These are phyloP conservation scores for Fregetta grallaria DNA, from an alignment of 2,113 vertebrate species.

Conservation along the genomic window DNA sequence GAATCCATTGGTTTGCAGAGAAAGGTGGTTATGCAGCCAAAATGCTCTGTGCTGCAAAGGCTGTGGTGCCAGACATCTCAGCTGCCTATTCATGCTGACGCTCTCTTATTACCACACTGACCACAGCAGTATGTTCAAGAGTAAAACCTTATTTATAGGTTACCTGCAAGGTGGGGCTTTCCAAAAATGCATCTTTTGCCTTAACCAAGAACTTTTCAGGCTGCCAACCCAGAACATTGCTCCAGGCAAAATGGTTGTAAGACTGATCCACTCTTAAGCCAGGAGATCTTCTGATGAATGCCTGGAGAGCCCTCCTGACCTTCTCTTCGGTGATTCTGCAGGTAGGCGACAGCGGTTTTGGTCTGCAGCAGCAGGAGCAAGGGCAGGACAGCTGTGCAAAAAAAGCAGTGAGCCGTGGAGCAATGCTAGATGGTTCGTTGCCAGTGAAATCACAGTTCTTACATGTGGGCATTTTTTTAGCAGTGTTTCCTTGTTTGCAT, in stretches of 20 bases:
- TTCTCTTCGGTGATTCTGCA: not conserved
- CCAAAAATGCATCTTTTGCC: not conserved
- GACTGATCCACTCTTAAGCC: not conserved
- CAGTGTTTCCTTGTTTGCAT: not conserved
- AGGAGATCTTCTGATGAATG: not conserved
- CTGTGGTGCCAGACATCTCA: not conserved
- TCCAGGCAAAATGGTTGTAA: not conserved
- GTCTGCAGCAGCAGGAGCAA: not conserved
- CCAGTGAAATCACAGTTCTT: not conserved
- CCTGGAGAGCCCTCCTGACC: not conserved
- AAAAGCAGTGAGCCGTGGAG: not conserved
- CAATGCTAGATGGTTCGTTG: not conserved
- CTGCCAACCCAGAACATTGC: not conserved
- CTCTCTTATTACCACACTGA: not conserved
- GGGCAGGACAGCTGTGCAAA: not conserved
- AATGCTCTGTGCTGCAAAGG: not conserved
- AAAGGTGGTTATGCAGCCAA: not conserved
- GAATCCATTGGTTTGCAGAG: not conserved
- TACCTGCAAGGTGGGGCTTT: not conserved
- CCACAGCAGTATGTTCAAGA: not conserved
- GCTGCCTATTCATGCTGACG: not conserved
- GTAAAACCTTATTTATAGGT: not conserved
- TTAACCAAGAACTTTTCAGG: not conserved
- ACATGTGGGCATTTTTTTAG: not conserved
- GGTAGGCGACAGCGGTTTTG: accelerated